Base-by-base conservation (phyloP, 1,140 invertebrate species). In the Latrodectus geometricus region DNA sequence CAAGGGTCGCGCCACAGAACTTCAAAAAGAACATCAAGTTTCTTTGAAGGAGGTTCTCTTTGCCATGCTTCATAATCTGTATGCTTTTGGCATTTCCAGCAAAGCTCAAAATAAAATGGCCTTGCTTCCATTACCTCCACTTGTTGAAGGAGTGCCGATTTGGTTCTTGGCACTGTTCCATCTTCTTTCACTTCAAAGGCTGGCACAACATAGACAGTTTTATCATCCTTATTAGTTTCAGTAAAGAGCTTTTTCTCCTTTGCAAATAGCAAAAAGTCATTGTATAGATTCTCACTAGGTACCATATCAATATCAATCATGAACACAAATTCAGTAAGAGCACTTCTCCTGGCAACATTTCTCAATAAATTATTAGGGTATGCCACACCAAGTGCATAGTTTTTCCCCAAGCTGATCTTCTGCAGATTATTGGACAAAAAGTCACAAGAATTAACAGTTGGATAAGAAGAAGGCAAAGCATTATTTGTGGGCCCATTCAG, bases 41-140 rank as follows among this genome's bases (percentile, higher is more conserved):
- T 89, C 56, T 66, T 49, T 54, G 88, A 68, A 23, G 88, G 86
- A 65, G 91, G 90, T 54, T 91, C 90, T 86, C 90, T 90, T 86
- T 92, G 90, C 94, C 94, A 94, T 9, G 90, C 89, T 75, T 93
- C 91, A 89, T 94, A 94, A 88, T 93, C 92, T 3, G 93, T 94
- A 79, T 91, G 91, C 69, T 91, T 91, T 90, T 94, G 92, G 89
- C 94, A 94, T 88, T 93, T 93, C 89, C 91, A 91, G 88, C 94
- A 94, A 14, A 93, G 89, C 84, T 93, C 92, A 88, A 90, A 91
- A 90, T 94, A 94, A 90, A 94, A 94, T 48, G 93, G 93, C 79
- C 93, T 89, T 0, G 92, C 90, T 82, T 89, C 81, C 88, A 90
- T 88, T 78, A 89, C 74, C 89, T 90, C 75, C 90, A 90, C 90